A percentile compares a stretch with the other conserved stretches of the same genome.
Evolutionary conservation across 1,140 invertebrate species (phyloP).

Genomic region (Sarcophaga bullata): DNA sequence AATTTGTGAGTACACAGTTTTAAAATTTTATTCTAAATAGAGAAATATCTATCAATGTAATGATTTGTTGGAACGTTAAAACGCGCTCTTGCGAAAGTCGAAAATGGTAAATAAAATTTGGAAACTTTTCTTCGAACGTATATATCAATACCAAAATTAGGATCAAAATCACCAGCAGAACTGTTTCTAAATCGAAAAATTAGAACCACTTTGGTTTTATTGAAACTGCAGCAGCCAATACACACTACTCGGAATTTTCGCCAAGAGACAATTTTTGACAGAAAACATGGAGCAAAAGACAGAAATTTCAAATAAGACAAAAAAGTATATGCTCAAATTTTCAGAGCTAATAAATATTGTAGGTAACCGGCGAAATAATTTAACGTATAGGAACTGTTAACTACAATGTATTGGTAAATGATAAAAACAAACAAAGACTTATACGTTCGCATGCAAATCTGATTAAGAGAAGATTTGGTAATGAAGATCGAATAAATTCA

Average conservation of each 20-base stretch:
- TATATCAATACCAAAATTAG: constrained; percentile 13
- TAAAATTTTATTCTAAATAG: constrained; percentile 48
- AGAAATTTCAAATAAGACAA: no score
- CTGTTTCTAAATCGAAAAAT: constrained; percentile 22
- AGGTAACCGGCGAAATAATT: not conserved
- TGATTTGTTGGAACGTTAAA: constrained; percentile 44
- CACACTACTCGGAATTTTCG: no score
- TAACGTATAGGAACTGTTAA: constrained; percentile 12
- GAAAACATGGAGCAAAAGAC: no score
- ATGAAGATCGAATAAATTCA: not conserved
- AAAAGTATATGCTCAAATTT: not conserved
- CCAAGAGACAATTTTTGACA: no score
- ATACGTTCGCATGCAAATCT: constrained; percentile 21
- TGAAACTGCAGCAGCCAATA: no score
- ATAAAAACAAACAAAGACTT: constrained; percentile 9
- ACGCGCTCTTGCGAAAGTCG: not conserved
- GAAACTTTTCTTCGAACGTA: constrained; percentile 31
- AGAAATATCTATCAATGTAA: constrained; percentile 47
- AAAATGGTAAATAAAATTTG: constrained; percentile 12
- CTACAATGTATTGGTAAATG: constrained; percentile 19
- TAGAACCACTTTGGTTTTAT: not conserved
- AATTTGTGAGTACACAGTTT: no score
- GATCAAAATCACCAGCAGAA: constrained; percentile 21
- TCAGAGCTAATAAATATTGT: constrained; percentile 15
- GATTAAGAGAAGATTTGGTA: not conserved